Percentiles rank a stretch among this genome's conserved stretches.
Conservation (phyloP, 2,797 vertebrate species). For the Chanos chanos region DNA sequence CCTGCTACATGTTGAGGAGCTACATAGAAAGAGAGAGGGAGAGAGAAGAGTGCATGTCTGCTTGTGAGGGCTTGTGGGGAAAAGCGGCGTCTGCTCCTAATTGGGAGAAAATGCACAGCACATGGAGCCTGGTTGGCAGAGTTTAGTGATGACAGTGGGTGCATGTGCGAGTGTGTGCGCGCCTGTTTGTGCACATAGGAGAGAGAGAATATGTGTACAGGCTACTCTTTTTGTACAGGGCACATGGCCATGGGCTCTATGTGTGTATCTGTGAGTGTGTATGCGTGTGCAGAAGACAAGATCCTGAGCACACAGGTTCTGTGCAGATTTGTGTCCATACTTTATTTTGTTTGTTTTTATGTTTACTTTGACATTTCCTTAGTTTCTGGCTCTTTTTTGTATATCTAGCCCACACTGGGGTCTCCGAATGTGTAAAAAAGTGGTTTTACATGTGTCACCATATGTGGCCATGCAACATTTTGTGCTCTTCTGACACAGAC, state of each 20-base stretch:
- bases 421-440: too few relatives aligned
- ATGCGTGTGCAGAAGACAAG: too few relatives aligned
- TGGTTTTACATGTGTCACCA: too few relatives aligned
- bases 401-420: slow-evolving; percentile 56
- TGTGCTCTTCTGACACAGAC: too few relatives aligned
- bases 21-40: slow-evolving; percentile 66
- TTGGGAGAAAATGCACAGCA: slow-evolving; percentile 72
- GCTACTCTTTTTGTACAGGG: too few relatives aligned
- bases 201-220: slow-evolving; percentile 31
- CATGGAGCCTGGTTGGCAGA: slow-evolving; percentile 71
- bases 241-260: too few relatives aligned
- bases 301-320: slow-evolving; percentile 14
- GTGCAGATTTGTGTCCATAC: slow-evolving; percentile 46
- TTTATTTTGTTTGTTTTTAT: slow-evolving; percentile 57
- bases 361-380: too few relatives aligned
- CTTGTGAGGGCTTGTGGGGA: slow-evolving; percentile 60
- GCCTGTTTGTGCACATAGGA: slow-evolving; percentile 2
- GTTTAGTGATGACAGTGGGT: slow-evolving; percentile 44
- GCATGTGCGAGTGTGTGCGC: slow-evolving; percentile 2
- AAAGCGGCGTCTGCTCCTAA: slow-evolving; percentile 70
- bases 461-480: too few relatives aligned
- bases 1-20: slow-evolving; percentile 63
- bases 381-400: too few relatives aligned
- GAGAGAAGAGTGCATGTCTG: slow-evolving; percentile 52
- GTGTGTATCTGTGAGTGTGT: slow-evolving; percentile 45